Evolutionary conservation across 2,797 vertebrate species (phyloP).

Genomic region (Myotis findleyi): DNA sequence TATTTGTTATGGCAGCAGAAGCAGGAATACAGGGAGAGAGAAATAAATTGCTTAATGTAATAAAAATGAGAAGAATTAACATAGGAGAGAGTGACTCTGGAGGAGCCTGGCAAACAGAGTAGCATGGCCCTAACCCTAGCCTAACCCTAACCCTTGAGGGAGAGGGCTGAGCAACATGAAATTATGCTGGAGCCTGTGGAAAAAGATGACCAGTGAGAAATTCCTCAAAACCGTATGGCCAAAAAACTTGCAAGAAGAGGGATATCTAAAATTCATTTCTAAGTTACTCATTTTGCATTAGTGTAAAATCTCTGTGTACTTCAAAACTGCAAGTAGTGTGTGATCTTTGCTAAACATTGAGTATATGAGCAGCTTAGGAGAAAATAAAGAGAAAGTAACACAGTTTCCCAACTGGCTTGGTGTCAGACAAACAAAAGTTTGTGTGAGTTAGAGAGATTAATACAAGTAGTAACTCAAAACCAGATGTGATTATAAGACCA

Average conservation of each 20-base stretch:
- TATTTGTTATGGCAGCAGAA: background rate
- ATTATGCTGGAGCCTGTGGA: background rate
- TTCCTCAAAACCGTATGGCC: background rate
- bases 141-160: background rate
- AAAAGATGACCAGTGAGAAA: slow-evolving; percentile 4
- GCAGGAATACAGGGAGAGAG: background rate
- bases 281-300: background rate
- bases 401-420: background rate
- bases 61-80: background rate
- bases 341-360: background rate
- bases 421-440: slow-evolving; percentile 12
- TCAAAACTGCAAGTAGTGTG: background rate
- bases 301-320: background rate
- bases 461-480: slow-evolving; percentile 26
- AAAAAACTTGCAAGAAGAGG: background rate
- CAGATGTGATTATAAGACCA: slow-evolving; percentile 2
- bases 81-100: background rate
- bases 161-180: background rate
- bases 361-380: background rate
- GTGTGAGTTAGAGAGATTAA: background rate
- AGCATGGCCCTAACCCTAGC: background rate
- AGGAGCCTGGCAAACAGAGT: background rate
- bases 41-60: background rate
- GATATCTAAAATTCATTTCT: background rate
- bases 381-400: slow-evolving; percentile 1